Percentiles rank a stretch among this genome's conserved stretches.
phyloP scores from a whole-genome alignment of 2,888 invertebrate species.

The Zele albiditarsus region DNA sequence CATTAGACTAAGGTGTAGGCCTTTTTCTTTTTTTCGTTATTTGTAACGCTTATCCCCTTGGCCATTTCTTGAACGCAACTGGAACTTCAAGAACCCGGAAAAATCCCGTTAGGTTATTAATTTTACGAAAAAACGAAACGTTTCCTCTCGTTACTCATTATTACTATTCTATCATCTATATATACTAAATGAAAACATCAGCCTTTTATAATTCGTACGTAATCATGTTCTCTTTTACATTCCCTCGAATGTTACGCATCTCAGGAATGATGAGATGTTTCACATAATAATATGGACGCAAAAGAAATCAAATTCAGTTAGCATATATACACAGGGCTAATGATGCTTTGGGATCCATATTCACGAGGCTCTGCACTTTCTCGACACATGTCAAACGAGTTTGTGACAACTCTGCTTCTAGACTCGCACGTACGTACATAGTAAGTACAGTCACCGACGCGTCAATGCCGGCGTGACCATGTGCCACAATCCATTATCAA shows the following conservation, averaged over 20 bases:
- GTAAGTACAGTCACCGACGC: conserved; percentile 12
- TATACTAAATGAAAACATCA: neutral
- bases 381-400: conserved; percentile 27
- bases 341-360: neutral
- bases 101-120: conserved; percentile 30
- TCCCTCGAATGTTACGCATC: neutral
- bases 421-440: neutral
- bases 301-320: neutral
- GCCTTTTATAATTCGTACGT: neutral
- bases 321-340: neutral
- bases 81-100: conserved; percentile 18
- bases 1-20: conserved; percentile 17
- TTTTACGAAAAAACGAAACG: conserved; percentile 15
- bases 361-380: conserved; percentile 28
- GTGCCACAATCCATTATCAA: conserved; percentile 41
- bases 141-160: neutral
- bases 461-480: conserved; percentile 37
- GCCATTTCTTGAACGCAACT: conserved; percentile 7
- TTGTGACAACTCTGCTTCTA: conserved; percentile 10
- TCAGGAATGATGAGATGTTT: neutral
- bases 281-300: neutral
- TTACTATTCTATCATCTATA: neutral
- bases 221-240: neutral
- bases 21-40: conserved; percentile 15
- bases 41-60: neutral